Base-by-base conservation (phyloP, 2,888 invertebrate species). In the Anarsia innoxiella region DNA sequence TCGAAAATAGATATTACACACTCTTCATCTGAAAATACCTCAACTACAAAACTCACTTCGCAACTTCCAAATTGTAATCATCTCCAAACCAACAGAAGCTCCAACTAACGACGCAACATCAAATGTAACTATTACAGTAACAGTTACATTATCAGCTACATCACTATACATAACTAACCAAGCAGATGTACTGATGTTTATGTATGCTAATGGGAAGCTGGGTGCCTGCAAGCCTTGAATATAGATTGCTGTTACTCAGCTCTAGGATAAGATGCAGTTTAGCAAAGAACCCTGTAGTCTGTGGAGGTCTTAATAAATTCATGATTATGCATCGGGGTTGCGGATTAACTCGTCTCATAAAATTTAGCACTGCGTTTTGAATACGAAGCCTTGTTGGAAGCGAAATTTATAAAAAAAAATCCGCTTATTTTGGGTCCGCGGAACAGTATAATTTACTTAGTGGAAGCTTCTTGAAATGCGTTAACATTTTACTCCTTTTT, bases 221-320 rank as follows among this genome's bases (percentile, higher is more conserved):
- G 40, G 19, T 15, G 40, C 27, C 42, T 48, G 45, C 41, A 35
- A 31, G 53, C 50, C 56, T 53, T 59, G 60, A 61, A 66, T 60
- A 63, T 56, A 66, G 59, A 66, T 66, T 58, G 58, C 56, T 53
- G 46, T 44, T 45, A 34, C n/a, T n/a, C 36, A 36, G 40, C 40
- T 14, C 40, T 42, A 45, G 46, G 35, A 28, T 37, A 41, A 41
- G 41, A 48, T 49, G 48, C 52, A 54, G 49, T 56, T 48, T 53
- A 51, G 50, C 33, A 33, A 33, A 33, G 33, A 33, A 33, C 33
- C 15, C 11, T 12, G 14, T n/a, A 25, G 14, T 11, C 33, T 33
- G 14, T 12, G 14, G 19, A 25, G 25, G 25, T 14, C 23, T 33
- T 23, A 10, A 23, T 33, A 33, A 33, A 26, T 33, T 15, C 26